Evolutionary conservation across 2,888 invertebrate species (phyloP).

Genomic region (Hydroisotoma schaefferi): DNA sequence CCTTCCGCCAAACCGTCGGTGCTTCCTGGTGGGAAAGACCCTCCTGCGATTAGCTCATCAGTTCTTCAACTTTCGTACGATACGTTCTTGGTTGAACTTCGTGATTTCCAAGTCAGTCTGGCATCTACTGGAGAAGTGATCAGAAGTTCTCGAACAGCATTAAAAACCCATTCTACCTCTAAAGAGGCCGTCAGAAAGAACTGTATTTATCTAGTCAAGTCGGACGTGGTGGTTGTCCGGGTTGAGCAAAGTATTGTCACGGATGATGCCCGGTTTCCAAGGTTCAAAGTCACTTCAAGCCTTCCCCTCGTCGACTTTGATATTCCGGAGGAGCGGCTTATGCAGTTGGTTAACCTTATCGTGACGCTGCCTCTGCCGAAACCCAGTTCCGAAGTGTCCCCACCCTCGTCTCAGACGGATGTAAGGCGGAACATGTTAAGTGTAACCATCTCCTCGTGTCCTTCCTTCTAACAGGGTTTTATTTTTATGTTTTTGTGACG

Average conservation of each 20-base stretch:
- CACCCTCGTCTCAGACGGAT: conserved; percentile 1
- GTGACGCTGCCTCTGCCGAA: conserved; percentile 69
- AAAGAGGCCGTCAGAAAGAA: conserved; percentile 49
- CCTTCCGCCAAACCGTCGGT: no score
- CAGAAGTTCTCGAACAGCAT: not conserved
- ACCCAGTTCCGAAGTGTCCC: conserved; percentile 52
- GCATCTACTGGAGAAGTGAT: not conserved
- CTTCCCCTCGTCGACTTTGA: conserved; percentile 56
- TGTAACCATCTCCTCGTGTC: not conserved
- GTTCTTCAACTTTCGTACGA: conserved; percentile 75
- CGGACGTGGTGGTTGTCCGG: conserved; percentile 67
- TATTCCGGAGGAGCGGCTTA: conserved; percentile 55
- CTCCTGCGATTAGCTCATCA: conserved; percentile 61
- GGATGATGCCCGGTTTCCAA: conserved; percentile 85
- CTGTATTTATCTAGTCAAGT: conserved; percentile 70
- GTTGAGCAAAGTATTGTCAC: conserved; percentile 81
- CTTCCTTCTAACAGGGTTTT: not conserved
- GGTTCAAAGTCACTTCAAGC: conserved; percentile 66
- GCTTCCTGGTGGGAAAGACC: conserved; percentile 64
- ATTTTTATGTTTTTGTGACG: not conserved
- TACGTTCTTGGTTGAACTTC: conserved; percentile 72
- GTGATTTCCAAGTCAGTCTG: conserved; percentile 71
- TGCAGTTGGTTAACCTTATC: conserved; percentile 57
- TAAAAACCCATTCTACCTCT: not conserved
- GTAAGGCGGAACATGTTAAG: conserved; percentile 7